These are phyloP conservation scores for Macquaria australasica DNA, from an alignment of 2,113 vertebrate species.

Conservation along the genomic window DNA sequence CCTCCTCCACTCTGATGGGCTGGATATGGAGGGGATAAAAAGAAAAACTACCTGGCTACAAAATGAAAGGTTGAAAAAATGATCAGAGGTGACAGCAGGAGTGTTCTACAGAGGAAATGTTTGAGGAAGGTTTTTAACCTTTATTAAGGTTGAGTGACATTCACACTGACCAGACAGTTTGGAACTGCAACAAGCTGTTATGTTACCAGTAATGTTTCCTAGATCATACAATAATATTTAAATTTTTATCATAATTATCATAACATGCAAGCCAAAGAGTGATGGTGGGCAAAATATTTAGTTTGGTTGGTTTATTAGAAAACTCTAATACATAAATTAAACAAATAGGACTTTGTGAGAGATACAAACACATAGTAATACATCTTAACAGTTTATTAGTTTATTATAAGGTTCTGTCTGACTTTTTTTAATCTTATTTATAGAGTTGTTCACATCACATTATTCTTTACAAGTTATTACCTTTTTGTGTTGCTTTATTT, in stretches of 20 bases:
- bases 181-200: not conserved
- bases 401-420: not conserved
- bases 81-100: constrained; percentile 28
- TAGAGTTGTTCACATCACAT: not conserved
- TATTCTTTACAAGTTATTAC: not conserved
- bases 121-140: constrained; percentile 27
- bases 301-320: not conserved
- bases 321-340: not conserved
- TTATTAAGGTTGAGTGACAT: constrained; percentile 32
- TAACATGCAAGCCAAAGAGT: not conserved
- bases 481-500: not conserved
- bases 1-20: constrained; percentile 47
- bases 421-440: not conserved
- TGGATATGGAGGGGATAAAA: constrained; percentile 34
- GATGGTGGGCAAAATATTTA: not conserved
- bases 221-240: not conserved
- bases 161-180: constrained; percentile 4
- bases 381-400: not conserved
- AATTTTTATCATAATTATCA: not conserved
- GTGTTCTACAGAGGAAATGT: constrained; percentile 27
- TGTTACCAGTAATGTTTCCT: not conserved
- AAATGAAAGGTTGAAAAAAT: constrained; percentile 42
- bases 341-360: not conserved
- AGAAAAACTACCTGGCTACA: constrained; percentile 19
- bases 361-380: not conserved